phyloP scores from a whole-genome alignment of 2,113 vertebrate genomes.

The Vidua macroura region DNA sequence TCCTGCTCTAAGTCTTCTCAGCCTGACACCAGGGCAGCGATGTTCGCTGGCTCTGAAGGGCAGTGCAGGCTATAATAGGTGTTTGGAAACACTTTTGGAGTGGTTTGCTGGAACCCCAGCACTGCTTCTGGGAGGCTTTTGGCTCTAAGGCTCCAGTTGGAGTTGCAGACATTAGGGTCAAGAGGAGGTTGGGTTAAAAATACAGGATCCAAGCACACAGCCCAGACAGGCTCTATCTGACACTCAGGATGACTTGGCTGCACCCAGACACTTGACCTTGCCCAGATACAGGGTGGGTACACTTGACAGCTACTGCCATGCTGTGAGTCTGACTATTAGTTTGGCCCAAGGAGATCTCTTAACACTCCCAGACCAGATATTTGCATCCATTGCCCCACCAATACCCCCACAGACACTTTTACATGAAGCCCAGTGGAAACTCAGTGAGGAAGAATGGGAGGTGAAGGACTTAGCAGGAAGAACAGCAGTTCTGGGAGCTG shows the following conservation, averaged over 20 bases:
- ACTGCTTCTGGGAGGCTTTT: neutral
- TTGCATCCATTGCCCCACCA: neutral
- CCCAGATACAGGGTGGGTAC: neutral
- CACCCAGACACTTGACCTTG: neutral
- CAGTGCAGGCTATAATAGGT: neutral
- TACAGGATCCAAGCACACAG: neutral
- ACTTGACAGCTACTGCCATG: neutral
- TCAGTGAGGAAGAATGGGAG: neutral
- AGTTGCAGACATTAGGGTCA: neutral
- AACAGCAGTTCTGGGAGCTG: neutral
- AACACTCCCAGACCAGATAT: neutral
- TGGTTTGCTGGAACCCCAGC: neutral
- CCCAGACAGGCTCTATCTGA: neutral
- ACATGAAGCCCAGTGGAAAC: neutral
- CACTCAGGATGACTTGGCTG: neutral
- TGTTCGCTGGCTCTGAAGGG: neutral
- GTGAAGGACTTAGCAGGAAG: neutral
- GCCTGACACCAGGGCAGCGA: neutral
- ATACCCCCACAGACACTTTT: neutral
- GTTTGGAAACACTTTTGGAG: neutral
- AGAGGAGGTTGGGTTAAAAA: constrained; percentile 32
- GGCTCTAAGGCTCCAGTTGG: neutral
- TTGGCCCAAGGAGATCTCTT: neutral
- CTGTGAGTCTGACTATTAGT: neutral
- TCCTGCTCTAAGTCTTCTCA: neutral